phyloP scores from a whole-genome alignment of 2,888 invertebrate species.

The Microchrysa polita region DNA sequence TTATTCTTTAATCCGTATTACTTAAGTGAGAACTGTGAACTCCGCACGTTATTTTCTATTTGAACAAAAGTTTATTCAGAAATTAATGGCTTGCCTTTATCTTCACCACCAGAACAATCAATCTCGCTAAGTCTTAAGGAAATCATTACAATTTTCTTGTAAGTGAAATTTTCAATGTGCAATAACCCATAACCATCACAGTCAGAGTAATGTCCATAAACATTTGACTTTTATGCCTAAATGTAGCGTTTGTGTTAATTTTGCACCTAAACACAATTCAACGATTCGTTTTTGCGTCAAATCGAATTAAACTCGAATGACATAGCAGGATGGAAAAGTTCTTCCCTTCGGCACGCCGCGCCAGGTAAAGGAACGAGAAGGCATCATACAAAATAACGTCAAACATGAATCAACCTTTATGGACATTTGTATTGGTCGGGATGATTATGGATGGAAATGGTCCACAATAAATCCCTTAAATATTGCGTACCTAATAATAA shows the following conservation, averaged over 20 bases:
- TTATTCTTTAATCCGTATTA: too few species aligned
- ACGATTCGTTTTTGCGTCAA: background rate
- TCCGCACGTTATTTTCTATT: too few species aligned
- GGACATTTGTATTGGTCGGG: constrained; percentile 22
- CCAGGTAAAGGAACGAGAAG: background rate
- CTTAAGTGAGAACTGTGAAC: too few species aligned
- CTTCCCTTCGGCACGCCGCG: background rate
- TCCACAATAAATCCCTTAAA: constrained; percentile 6
- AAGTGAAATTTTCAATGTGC: background rate
- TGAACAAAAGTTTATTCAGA: too few species aligned
- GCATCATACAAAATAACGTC: too few species aligned
- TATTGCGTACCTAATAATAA: constrained; percentile 37
- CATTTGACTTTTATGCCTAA: background rate
- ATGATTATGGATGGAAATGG: constrained; percentile 17
- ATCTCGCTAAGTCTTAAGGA: too few species aligned
- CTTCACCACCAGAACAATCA: too few species aligned
- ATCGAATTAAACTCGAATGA: background rate
- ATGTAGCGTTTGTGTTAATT: constrained; percentile 3
- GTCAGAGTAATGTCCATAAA: background rate
- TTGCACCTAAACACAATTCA: constrained; percentile 4
- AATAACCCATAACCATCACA: background rate
- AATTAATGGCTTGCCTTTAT: too few species aligned
- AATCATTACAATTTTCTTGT: too few species aligned
- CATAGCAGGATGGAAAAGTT: constrained; percentile 5
- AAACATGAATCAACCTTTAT: background rate